Conservation (phyloP, 2,797 vertebrate genomes). For the Stomatorhinus walkeri region DNA sequence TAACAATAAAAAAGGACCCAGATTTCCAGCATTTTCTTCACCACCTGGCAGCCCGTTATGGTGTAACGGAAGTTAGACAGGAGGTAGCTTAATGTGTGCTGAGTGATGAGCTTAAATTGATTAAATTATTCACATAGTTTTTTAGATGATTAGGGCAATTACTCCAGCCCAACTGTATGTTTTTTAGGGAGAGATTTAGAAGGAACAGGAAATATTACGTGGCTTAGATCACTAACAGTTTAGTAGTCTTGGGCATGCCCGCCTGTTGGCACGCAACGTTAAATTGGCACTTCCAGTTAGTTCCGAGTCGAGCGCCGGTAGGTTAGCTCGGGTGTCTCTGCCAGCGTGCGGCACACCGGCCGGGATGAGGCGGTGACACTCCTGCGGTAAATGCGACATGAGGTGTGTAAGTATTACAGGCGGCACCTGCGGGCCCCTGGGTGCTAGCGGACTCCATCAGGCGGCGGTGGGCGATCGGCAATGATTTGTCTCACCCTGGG, state of each 20-base stretch:
- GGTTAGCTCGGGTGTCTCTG: not conserved
- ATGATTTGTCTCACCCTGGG: not conserved
- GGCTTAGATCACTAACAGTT: not conserved
- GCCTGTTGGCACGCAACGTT: not conserved
- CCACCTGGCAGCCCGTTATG: not conserved
- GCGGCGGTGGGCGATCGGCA: not conserved
- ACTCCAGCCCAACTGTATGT: not conserved
- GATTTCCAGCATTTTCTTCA: not conserved
- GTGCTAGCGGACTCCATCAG: not conserved
- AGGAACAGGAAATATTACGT: not conserved
- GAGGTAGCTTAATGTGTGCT: conserved; percentile 9
- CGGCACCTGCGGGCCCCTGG: not conserved
- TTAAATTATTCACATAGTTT: conserved; percentile 1
- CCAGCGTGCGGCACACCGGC: not conserved
- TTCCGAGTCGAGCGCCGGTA: not conserved
- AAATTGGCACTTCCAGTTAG: not conserved
- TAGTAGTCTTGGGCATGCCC: not conserved
- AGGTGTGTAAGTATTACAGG: not conserved
- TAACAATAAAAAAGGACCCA: not conserved
- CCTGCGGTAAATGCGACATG: not conserved
- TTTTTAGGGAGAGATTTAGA: not conserved
- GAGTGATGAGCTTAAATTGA: not conserved
- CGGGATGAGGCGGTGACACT: not conserved
- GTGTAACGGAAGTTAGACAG: not conserved
- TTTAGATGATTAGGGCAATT: not conserved